Base-by-base conservation (phyloP, 1,140 invertebrate species). In the Zelostemma sp. region DNA sequence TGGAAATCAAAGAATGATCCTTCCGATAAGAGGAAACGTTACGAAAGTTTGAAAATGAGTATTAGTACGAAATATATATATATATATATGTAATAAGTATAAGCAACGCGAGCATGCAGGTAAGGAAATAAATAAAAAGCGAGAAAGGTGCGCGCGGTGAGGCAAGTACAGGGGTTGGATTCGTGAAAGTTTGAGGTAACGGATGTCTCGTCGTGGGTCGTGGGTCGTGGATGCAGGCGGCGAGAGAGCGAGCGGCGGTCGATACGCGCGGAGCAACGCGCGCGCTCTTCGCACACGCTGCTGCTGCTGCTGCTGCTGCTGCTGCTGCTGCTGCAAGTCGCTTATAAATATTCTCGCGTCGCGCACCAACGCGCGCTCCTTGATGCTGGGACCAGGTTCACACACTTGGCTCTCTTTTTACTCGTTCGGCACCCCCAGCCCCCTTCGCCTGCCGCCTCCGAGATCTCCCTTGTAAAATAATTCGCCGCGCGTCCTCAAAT, bases 311-410 rank as follows among this genome's bases (percentile, higher is more conserved):
- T n/a, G n/a, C n/a, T n/a, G n/a, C n/a, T n/a, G n/a, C n/a, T n/a
- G n/a, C n/a, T n/a, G n/a, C n/a, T n/a, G n/a, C n/a, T n/a, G n/a
- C n/a, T 47, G 19, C n/a, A 40, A 28, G 11, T 16, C 31, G 47
- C 6, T 46, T 46, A 46, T 46, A 46, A 46, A 46, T 46, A 46
- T 46, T 46, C 43, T 46, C 43, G 43, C 43, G 43, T 46, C 43
- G 43, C 43, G 43, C 43, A 46, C 43, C 18, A 46, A 46, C 43
- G 43, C 43, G 43, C 43, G 43, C 18, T 46, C 16, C 18, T 46
- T 17, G 43, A 35, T 46, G 43, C 18, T 28, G 43, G 17, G 11
- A 12, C 28, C 43, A 40, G 31, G 31, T 38, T 18, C 31, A 53
- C 35, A 46, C 43, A 46, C 43, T 19, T 41, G 25, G 11, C 16